These are phyloP conservation scores for Cydia pomonella DNA, from an alignment of 1,140 invertebrate species.

Conservation along the genomic window DNA sequence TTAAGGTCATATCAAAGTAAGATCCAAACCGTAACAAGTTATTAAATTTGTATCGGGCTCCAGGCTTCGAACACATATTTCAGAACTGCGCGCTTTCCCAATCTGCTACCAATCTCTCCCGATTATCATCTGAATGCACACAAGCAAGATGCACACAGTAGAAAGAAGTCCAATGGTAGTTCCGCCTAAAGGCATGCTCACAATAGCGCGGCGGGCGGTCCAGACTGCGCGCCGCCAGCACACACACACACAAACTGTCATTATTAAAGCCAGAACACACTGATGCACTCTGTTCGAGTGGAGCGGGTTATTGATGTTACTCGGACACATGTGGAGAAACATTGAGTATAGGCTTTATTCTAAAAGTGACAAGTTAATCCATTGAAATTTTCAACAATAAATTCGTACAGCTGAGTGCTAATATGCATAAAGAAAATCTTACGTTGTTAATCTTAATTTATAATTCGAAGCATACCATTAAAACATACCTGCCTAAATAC, in stretches of 20 bases:
- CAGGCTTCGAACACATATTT: too few species aligned
- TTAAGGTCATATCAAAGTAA: too few species aligned
- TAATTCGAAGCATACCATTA: too few species aligned
- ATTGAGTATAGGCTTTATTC: not conserved
- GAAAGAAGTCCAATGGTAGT: not conserved
- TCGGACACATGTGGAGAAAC: not conserved
- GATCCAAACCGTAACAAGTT: too few species aligned
- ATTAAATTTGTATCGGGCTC: too few species aligned
- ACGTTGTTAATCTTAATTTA: too few species aligned
- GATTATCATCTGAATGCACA: not conserved
- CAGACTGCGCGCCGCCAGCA: slow-evolving; percentile 21
- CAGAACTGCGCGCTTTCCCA: not conserved
- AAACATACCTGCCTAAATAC: too few species aligned
- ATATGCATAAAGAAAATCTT: not conserved
- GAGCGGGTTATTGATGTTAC: not conserved
- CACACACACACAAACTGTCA: not conserved
- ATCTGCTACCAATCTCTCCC: not conserved
- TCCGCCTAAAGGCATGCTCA: not conserved
- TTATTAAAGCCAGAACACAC: not conserved
- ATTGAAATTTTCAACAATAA: not conserved
- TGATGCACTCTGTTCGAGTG: not conserved
- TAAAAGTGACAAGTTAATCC: not conserved
- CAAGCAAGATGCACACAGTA: not conserved
- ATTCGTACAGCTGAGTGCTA: not conserved
- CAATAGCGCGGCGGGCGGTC: slow-evolving; percentile 24